Percentiles rank a stretch among this genome's conserved stretches.
Evolutionary conservation across 2,888 invertebrate genomes (phyloP).

Genomic region (Aleiodes alternator): DNA sequence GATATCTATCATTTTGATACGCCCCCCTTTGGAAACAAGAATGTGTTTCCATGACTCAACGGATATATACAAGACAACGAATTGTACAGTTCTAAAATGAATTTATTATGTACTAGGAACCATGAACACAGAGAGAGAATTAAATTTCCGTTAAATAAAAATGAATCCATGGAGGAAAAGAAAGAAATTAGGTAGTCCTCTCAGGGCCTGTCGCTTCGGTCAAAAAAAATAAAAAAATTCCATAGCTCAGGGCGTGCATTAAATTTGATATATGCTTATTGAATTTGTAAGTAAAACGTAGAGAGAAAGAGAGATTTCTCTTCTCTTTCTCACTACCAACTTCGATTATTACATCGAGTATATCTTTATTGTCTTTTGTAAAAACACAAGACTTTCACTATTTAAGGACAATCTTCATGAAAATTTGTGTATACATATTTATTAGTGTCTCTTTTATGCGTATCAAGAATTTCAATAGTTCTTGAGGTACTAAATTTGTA

Average conservation of each 20-base stretch:
- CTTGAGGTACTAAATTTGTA: too few species aligned
- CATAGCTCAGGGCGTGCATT: slow-evolving; percentile 67
- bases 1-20: slow-evolving; percentile 37
- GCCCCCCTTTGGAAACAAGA: slow-evolving; percentile 19
- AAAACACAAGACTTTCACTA: too few species aligned
- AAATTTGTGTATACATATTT: too few species aligned
- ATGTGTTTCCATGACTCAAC: slow-evolving; percentile 25
- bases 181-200: slow-evolving; percentile 49
- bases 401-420: too few species aligned
- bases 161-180: slow-evolving; percentile 7
- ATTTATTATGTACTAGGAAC: too few species aligned
- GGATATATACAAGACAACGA: slow-evolving; percentile 12
- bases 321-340: neutral
- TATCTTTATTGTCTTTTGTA: too few species aligned
- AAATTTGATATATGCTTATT: slow-evolving; percentile 74
- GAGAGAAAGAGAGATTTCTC: slow-evolving; percentile 36
- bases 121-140: neutral
- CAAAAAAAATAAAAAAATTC: slow-evolving; percentile 58
- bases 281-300: slow-evolving; percentile 72
- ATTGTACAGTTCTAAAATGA: too few species aligned
- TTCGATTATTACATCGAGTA: too few species aligned
- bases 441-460: too few species aligned
- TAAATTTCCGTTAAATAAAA: slow-evolving; percentile 17
- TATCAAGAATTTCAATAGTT: too few species aligned
- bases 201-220: slow-evolving; percentile 48